A percentile compares a stretch with the other conserved stretches of the same genome.
phyloP scores from a whole-genome alignment of 2,888 invertebrate genomes.

The Pristionchus mayeri region DNA sequence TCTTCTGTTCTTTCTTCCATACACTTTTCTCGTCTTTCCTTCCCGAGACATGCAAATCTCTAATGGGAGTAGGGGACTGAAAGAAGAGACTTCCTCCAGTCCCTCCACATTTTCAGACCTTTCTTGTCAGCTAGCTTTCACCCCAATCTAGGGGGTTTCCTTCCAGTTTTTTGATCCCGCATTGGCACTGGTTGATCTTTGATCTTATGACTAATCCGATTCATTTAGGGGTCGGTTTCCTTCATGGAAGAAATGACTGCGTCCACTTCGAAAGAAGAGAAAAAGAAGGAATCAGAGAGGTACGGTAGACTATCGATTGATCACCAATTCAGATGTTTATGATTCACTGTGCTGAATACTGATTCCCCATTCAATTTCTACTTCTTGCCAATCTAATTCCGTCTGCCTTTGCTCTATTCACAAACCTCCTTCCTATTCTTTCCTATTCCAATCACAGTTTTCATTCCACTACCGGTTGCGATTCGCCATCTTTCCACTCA shows the following conservation, averaged over 20 bases:
- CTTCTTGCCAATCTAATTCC: slow-evolving; percentile 38
- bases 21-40: slow-evolving; percentile 39
- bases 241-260: slow-evolving; percentile 44
- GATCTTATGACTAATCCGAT: neutral
- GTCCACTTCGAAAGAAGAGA: slow-evolving; percentile 28
- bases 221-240: slow-evolving; percentile 18
- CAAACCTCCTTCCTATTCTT: slow-evolving; percentile 27
- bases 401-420: neutral
- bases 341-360: slow-evolving; percentile 36
- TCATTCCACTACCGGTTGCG: slow-evolving; percentile 24
- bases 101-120: neutral
- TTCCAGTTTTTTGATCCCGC: neutral
- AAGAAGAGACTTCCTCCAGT: slow-evolving; percentile 39
- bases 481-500: neutral
- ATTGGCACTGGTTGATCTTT: neutral
- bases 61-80: slow-evolving; percentile 28
- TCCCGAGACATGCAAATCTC: slow-evolving; percentile 43
- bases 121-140: slow-evolving; percentile 31
- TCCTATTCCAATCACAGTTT: slow-evolving; percentile 38
- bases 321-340: neutral
- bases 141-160: neutral
- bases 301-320: slow-evolving; percentile 45
- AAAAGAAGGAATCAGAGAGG: neutral
- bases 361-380: slow-evolving; percentile 36
- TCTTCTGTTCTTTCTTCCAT: slow-evolving; percentile 30